phyloP scores from a whole-genome alignment of 2,888 invertebrate genomes.

The Chelonus formosanus region DNA sequence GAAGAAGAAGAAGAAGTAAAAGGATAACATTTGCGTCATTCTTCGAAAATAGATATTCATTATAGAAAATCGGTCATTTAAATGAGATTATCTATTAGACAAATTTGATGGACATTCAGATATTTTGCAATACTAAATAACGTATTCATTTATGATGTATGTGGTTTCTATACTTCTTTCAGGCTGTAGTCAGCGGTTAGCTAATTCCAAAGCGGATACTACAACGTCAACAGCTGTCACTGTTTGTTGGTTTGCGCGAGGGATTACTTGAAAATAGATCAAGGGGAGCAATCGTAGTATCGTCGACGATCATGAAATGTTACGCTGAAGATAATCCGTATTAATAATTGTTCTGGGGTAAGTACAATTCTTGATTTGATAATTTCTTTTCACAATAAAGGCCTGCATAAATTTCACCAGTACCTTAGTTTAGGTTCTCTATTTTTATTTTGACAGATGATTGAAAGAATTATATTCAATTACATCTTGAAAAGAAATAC shows the following conservation, averaged over 20 bases:
- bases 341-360: slow-evolving; percentile 52
- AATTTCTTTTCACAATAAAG: slow-evolving; percentile 8
- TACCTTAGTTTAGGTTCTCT: too few species aligned
- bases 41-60: too few species aligned
- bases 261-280: slow-evolving; percentile 62
- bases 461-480: too few species aligned
- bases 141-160: slow-evolving; percentile 1
- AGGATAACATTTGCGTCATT: slow-evolving; percentile 9
- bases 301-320: slow-evolving; percentile 50
- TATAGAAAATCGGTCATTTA: neutral
- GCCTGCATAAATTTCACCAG: slow-evolving; percentile 27
- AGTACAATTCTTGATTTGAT: slow-evolving; percentile 10
- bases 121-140: neutral
- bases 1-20: slow-evolving; percentile 11
- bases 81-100: neutral
- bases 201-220: slow-evolving; percentile 45
- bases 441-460: neutral
- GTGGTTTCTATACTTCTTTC: slow-evolving; percentile 1
- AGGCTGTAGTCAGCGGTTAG: slow-evolving; percentile 30
- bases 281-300: slow-evolving; percentile 39
- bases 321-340: slow-evolving; percentile 57
- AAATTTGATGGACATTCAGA: neutral
- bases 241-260: slow-evolving; percentile 60
- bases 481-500: too few species aligned
- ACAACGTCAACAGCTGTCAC: slow-evolving; percentile 60